Evolutionary conservation across 2,797 vertebrate species (phyloP).

Genomic region (Macropus fuliginosus): DNA sequence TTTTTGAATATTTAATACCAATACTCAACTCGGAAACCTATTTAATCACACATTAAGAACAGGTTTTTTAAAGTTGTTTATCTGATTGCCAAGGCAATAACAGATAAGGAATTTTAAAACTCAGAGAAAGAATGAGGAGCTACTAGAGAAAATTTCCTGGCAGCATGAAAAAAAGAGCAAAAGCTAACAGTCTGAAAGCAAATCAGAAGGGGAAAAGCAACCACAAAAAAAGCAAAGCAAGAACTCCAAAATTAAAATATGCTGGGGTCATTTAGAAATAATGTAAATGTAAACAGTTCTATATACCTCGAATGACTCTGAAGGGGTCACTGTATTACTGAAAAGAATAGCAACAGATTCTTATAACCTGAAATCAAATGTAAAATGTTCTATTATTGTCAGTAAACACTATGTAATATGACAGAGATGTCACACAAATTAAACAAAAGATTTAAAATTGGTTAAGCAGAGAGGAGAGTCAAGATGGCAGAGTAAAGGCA

Average conservation of each 20-base stretch:
- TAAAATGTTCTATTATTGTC: not conserved
- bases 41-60: not conserved
- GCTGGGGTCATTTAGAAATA: too few species aligned
- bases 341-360: not conserved
- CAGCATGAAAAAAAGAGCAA: too few species aligned
- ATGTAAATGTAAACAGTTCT: too few species aligned
- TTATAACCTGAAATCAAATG: not conserved
- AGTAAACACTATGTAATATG: not conserved
- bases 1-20: not conserved
- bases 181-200: too few species aligned
- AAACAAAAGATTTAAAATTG: not conserved
- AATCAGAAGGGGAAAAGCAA: too few species aligned
- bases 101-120: not conserved
- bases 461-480: not conserved
- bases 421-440: not conserved
- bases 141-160: not conserved
- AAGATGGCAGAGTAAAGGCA: not conserved
- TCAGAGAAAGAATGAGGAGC: not conserved
- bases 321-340: not conserved
- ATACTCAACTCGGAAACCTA: not conserved
- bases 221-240: too few species aligned
- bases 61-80: not conserved
- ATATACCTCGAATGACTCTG: not conserved
- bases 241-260: too few species aligned
- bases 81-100: not conserved